These are phyloP conservation scores for Labeo calbasu DNA, from an alignment of 2,797 vertebrate genomes.

Conservation along the genomic window DNA sequence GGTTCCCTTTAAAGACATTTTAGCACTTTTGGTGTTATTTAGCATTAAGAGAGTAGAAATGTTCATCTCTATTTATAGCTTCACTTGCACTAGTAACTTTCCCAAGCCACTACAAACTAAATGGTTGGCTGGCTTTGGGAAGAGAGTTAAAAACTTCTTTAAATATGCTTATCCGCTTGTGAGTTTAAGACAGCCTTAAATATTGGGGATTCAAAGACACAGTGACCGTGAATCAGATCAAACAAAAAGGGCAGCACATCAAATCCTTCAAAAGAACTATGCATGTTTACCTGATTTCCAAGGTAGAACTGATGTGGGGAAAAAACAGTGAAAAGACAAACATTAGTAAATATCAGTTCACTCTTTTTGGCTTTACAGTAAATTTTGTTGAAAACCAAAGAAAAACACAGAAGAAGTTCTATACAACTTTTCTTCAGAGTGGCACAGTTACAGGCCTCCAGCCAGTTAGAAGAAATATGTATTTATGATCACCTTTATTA, in stretches of 20 bases:
- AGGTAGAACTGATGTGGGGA: conserved; percentile 98
- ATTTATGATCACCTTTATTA: conserved; percentile 19
- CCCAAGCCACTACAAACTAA: conserved; percentile 33
- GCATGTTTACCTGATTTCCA: conserved; percentile 99
- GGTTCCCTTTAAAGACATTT: background rate
- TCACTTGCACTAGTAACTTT: conserved; percentile 33
- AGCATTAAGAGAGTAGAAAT: background rate
- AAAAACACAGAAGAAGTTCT: background rate
- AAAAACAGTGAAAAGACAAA: conserved; percentile 81
- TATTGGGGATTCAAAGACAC: conserved; percentile 67
- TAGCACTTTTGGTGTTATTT: conserved; percentile 17
- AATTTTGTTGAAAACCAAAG: background rate
- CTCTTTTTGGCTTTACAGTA: background rate
- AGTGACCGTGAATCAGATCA: conserved; percentile 65
- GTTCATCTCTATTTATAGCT: background rate
- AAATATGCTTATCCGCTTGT: conserved; percentile 69
- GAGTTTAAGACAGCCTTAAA: conserved; percentile 74
- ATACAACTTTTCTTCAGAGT: background rate
- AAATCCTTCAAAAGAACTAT: conserved; percentile 66
- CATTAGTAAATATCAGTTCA: conserved; percentile 75
- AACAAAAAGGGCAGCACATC: conserved; percentile 67
- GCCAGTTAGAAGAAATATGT: background rate
- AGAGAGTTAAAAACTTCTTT: conserved; percentile 25
- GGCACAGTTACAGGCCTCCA: background rate
- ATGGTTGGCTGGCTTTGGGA: background rate